Conservation (phyloP, 2,113 vertebrate species). For the Alexandromys fortis region DNA sequence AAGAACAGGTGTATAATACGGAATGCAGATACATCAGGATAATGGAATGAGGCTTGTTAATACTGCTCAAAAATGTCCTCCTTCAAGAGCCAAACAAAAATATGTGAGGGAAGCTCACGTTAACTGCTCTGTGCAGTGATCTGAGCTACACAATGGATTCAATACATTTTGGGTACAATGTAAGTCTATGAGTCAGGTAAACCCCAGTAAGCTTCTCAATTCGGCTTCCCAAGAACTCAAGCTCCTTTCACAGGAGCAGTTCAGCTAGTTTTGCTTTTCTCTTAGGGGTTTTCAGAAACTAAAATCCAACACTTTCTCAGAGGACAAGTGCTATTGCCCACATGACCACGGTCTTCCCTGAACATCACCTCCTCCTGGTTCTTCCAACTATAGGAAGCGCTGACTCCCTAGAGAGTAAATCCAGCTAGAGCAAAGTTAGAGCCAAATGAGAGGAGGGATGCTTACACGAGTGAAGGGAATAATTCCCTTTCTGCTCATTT, state of each 20-base stretch:
- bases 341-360: background rate
- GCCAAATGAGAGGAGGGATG: background rate
- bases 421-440: background rate
- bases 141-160: background rate
- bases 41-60: background rate
- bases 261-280: background rate
- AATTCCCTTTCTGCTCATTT: background rate
- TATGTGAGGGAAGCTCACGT: background rate
- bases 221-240: background rate
- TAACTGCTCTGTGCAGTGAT: background rate
- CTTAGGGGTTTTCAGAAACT: background rate
- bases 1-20: background rate
- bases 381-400: no score
- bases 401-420: background rate
- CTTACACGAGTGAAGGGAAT: background rate
- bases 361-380: background rate
- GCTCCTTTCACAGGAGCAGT: background rate
- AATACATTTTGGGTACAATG: background rate
- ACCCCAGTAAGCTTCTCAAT: background rate
- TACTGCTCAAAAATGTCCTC: background rate
- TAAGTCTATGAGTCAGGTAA: slow-evolving; percentile 22
- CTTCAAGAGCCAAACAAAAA: background rate
- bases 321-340: background rate
- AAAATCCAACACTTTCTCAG: background rate
- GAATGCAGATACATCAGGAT: background rate